phyloP scores from a whole-genome alignment of 2,113 vertebrate genomes.

The Pimephales promelas region DNA sequence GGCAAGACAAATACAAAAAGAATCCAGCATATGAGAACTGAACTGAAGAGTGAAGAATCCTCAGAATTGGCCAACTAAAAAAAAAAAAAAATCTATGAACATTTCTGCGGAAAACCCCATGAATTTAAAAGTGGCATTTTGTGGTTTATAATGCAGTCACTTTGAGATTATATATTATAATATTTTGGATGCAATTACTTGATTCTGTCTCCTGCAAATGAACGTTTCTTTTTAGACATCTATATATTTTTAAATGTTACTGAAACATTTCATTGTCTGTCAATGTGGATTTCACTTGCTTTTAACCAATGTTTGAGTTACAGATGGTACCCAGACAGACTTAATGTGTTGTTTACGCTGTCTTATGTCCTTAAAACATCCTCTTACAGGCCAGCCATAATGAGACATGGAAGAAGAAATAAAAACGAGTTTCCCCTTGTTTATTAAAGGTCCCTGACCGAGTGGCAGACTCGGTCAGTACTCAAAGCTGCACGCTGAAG shows the following conservation, averaged over 20 bases:
- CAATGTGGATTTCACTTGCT: not conserved
- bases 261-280: not conserved
- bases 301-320: not conserved
- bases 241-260: not conserved
- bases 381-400: slow-evolving; percentile 1
- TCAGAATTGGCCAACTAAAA: not conserved
- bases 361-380: slow-evolving; percentile 24
- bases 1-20: not conserved
- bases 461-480: slow-evolving; percentile 3
- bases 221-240: not conserved
- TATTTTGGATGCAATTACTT: no score
- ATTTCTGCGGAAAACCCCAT: not conserved
- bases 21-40: not conserved
- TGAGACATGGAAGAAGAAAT: not conserved
- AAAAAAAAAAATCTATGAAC: not conserved
- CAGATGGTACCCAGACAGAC: not conserved
- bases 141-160: not conserved
- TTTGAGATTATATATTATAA: not conserved
- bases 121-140: not conserved
- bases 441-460: slow-evolving; percentile 26
- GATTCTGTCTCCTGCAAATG: not conserved
- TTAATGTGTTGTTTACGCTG: slow-evolving; percentile 3
- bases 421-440: slow-evolving; percentile 34
- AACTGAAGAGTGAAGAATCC: not conserved
- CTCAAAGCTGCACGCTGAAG: slow-evolving; percentile 16